Conservation (phyloP, 2,113 vertebrate species). For the Anthoscopus minutus region DNA sequence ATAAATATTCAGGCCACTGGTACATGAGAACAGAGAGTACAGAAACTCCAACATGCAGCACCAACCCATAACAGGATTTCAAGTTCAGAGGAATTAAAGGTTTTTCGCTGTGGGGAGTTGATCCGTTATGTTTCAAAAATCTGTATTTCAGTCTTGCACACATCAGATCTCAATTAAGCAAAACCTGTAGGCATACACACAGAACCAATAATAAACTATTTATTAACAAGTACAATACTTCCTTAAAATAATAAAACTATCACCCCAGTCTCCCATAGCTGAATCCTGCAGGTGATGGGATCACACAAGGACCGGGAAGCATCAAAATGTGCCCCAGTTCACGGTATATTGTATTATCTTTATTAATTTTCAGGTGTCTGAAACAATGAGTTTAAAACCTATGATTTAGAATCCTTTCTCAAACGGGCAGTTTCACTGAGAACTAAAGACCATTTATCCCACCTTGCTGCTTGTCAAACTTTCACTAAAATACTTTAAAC, state of each 20-base stretch:
- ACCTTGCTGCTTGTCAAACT: background rate
- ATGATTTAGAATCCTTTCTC: background rate
- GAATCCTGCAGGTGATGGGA: background rate
- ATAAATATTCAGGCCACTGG: background rate
- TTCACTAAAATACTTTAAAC: background rate
- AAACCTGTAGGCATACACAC: background rate
- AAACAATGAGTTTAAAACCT: background rate
- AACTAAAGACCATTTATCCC: background rate
- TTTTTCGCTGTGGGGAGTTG: background rate
- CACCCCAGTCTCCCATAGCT: background rate
- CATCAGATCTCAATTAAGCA: background rate
- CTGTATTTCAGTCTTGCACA: background rate
- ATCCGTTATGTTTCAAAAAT: background rate
- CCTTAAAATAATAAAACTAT: background rate
- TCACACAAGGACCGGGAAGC: background rate
- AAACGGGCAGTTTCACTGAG: background rate
- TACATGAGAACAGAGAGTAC: background rate
- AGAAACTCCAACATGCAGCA: background rate
- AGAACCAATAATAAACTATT: background rate
- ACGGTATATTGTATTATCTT: accelerated
- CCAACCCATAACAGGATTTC: background rate
- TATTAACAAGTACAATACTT: accelerated
- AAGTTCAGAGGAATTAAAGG: background rate
- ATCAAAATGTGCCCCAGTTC: background rate
- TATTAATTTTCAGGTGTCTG: background rate